phyloP scores from a whole-genome alignment of 2,888 invertebrate genomes.

The Latrodectus elegans region DNA sequence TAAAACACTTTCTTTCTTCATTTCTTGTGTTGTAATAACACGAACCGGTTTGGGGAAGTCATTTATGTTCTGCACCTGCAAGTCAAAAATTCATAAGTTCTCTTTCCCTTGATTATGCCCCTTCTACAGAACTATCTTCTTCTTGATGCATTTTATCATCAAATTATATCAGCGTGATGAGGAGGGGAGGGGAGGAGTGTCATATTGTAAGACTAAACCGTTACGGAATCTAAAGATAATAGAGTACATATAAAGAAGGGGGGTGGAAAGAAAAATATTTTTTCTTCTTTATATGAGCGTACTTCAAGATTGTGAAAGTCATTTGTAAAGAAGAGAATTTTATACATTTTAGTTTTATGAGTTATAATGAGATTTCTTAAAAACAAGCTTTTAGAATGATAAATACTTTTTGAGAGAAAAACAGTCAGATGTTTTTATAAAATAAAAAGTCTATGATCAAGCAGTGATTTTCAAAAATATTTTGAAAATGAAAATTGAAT shows the following conservation, averaged over 20 bases:
- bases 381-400: no score
- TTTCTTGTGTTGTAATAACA: constrained; percentile 49
- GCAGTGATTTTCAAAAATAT: no score
- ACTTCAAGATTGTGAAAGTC: no score
- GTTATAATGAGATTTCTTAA: no score
- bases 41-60: constrained; percentile 62
- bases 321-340: no score
- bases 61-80: constrained; percentile 57
- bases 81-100: constrained; percentile 48
- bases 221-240: constrained; percentile 18
- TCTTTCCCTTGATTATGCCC: constrained; percentile 10
- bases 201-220: constrained; percentile 36
- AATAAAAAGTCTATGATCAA: no score
- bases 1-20: constrained; percentile 10
- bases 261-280: no score
- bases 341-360: no score
- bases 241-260: not conserved
- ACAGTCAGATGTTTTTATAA: no score
- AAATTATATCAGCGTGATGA: constrained; percentile 50
- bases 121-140: constrained; percentile 8
- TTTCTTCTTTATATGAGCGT: no score
- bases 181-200: constrained; percentile 20
- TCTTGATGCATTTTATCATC: constrained; percentile 58
- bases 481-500: no score
- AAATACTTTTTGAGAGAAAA: no score